Percentiles rank a stretch among this genome's conserved stretches.
phyloP scores from a whole-genome alignment of 2,888 invertebrate genomes.

The Metopia argyrocephala region DNA sequence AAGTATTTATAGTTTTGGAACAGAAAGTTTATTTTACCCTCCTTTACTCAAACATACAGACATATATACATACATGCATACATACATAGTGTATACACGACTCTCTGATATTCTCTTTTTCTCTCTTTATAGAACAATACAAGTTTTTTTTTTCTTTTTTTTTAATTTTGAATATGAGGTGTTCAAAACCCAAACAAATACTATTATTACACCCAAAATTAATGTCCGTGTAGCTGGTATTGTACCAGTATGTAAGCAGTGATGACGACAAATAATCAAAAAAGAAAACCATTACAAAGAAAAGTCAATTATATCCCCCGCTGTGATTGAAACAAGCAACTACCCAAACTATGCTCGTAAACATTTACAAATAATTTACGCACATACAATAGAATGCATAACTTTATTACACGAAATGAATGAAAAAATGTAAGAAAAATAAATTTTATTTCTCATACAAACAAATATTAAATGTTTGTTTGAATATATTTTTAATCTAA shows the following conservation, averaged over 20 bases:
- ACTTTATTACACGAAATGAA: background rate
- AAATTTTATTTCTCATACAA: no score
- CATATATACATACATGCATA: background rate
- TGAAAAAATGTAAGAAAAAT: no score
- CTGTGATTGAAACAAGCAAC: background rate
- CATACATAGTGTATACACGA: no score
- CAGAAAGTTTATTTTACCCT: constrained; percentile 7
- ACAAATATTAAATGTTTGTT: no score
- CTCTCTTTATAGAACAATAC: background rate
- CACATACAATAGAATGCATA: background rate
- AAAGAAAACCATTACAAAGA: background rate
- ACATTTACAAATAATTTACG: background rate
- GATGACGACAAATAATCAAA: constrained; percentile 1
- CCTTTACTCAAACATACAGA: background rate
- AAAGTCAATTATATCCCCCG: background rate
- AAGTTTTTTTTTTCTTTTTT: no score
- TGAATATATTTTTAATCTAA: no score
- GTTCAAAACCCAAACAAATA: background rate
- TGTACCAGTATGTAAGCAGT: background rate
- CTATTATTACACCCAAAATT: constrained; percentile 20
- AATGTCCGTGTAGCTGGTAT: background rate
- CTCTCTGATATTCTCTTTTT: background rate
- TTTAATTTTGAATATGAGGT: background rate
- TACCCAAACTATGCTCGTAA: background rate
- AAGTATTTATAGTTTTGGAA: constrained; percentile 5